These are phyloP conservation scores for Pseudomyrmex sp. DNA, from an alignment of 1,140 invertebrate genomes.

Conservation along the genomic window DNA sequence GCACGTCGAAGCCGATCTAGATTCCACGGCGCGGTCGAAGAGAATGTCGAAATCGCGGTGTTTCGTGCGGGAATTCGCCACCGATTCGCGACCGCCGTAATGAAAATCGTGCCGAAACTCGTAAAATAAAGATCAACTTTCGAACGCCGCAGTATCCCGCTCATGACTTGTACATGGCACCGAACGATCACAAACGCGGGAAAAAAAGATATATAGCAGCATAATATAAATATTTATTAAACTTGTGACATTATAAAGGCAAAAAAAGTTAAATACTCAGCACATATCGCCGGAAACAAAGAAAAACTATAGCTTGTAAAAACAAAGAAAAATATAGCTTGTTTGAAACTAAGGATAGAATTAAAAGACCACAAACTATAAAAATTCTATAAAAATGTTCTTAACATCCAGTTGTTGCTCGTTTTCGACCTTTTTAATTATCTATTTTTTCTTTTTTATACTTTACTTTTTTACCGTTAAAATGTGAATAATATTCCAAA, in stretches of 20 bases:
- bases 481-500: neutral
- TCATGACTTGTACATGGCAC: conserved; percentile 20
- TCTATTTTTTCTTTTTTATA: neutral
- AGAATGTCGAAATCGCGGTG: conserved; percentile 41
- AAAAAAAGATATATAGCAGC: no score
- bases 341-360: no score
- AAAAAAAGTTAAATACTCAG: no score
- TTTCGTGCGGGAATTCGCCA: conserved; percentile 28
- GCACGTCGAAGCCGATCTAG: conserved; percentile 23
- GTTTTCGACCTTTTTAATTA: neutral
- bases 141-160: conserved; percentile 13
- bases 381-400: no score
- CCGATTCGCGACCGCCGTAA: conserved; percentile 34
- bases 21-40: conserved; percentile 25
- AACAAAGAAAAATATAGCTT: no score
- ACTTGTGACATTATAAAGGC: neutral
- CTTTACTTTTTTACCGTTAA: neutral
- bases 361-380: no score
- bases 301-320: no score
- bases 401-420: no score
- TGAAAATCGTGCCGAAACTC: conserved; percentile 57
- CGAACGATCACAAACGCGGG: neutral
- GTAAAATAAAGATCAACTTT: conserved; percentile 43
- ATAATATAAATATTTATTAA: neutral
- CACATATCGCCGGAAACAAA: no score